A percentile compares a stretch with the other conserved stretches of the same genome.
These are phyloP conservation scores for Diorhabda carinulata DNA, from an alignment of 1,140 invertebrate species.

Conservation along the genomic window DNA sequence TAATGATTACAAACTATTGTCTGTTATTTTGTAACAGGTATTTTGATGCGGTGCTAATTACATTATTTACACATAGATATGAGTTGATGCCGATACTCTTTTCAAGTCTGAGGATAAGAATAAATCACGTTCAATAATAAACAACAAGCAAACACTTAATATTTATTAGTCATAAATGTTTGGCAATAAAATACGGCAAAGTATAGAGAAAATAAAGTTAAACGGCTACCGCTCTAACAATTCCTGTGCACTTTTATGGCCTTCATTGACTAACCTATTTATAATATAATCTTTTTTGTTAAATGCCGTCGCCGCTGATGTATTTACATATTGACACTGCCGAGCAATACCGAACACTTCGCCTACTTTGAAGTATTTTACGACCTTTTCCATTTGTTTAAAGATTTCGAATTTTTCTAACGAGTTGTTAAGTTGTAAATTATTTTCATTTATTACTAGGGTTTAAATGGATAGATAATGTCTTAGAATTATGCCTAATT, in stretches of 20 bases:
- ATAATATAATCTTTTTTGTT: constrained; percentile 23
- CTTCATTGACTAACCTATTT: constrained; percentile 20
- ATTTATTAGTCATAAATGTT: constrained; percentile 33
- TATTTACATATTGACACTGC: constrained; percentile 2
- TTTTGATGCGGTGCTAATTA: too few species aligned
- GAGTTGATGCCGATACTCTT: constrained; percentile 3
- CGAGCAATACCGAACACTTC: background rate
- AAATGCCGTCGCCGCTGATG: background rate
- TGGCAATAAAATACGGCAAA: constrained; percentile 26
- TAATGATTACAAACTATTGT: too few species aligned
- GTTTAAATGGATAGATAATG: background rate
- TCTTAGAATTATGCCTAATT: background rate
- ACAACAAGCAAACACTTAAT: constrained; percentile 25
- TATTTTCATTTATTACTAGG: background rate
- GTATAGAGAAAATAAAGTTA: constrained; percentile 8
- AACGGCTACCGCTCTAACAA: constrained; percentile 10
- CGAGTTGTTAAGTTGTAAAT: background rate
- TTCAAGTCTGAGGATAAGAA: constrained; percentile 4
- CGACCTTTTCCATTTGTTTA: background rate
- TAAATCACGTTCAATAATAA: constrained; percentile 22
- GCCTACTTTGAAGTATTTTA: background rate
- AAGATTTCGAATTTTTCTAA: background rate
- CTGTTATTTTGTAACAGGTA: too few species aligned
- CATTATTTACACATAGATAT: constrained; percentile 10
- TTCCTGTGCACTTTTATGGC: constrained; percentile 13